A percentile compares a stretch with the other conserved stretches of the same genome.
These are phyloP conservation scores for Plecturocebus donacophilus DNA, from an alignment of 2,113 vertebrate genomes.

Conservation along the genomic window DNA sequence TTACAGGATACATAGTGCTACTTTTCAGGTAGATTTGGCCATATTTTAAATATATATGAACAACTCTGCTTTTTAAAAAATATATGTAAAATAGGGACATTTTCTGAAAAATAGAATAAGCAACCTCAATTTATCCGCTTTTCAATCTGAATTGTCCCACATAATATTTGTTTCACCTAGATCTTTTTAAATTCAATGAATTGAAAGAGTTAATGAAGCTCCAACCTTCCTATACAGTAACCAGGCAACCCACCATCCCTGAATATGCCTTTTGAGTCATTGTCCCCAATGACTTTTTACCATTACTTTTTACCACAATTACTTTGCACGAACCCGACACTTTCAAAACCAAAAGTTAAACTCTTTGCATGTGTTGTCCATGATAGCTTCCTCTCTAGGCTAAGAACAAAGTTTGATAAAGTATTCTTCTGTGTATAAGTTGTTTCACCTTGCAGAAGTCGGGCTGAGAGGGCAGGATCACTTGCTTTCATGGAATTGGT, in stretches of 20 bases:
- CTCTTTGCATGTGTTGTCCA: background rate
- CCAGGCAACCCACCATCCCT: too few relatives aligned
- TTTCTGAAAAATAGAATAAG: background rate
- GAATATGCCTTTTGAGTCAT: background rate
- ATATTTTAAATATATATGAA: background rate
- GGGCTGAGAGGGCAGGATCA: background rate
- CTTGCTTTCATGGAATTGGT: background rate
- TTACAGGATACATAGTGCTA: background rate
- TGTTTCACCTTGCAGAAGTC: background rate
- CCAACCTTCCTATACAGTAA: background rate
- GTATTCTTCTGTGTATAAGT: background rate
- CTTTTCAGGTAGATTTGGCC: background rate
- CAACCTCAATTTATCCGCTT: background rate
- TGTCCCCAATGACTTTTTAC: background rate
- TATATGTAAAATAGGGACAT: background rate
- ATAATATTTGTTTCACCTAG: background rate
- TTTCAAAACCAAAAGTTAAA: background rate
- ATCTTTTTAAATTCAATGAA: background rate
- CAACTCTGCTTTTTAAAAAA: background rate
- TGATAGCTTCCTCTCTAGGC: background rate
- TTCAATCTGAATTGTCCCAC: conserved; percentile 26
- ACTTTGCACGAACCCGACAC: too few relatives aligned
- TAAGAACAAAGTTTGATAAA: background rate
- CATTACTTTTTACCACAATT: too few relatives aligned
- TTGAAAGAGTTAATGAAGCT: background rate